A percentile compares a stretch with the other conserved stretches of the same genome.
These are phyloP conservation scores for Drosophila lowei DNA, from an alignment of 1,140 invertebrate species.

Conservation along the genomic window DNA sequence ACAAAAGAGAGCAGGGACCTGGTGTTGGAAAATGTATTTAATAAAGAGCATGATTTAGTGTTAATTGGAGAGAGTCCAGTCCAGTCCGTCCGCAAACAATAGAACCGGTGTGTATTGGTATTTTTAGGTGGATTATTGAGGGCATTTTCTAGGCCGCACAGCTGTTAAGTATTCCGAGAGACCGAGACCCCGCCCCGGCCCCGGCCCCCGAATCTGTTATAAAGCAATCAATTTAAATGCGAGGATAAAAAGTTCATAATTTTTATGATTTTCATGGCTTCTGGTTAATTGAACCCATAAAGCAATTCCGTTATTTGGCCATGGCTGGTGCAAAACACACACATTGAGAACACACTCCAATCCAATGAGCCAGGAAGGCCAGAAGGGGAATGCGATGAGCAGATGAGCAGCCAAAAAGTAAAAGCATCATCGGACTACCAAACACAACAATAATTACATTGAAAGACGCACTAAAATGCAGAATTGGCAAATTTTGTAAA, in stretches of 20 bases:
- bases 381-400: constrained; percentile 12
- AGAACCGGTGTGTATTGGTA: neutral
- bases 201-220: constrained; percentile 1
- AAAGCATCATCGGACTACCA: constrained; percentile 9
- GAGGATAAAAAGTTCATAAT: constrained; percentile 57
- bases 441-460: constrained; percentile 18
- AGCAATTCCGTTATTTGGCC: constrained; percentile 29
- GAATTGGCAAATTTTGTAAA: constrained; percentile 60
- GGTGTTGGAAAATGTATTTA: constrained; percentile 47
- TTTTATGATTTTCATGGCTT: constrained; percentile 72
- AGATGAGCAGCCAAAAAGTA: constrained; percentile 30
- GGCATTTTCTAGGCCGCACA: constrained; percentile 1
- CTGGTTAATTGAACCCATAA: constrained; percentile 76
- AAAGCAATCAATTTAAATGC: constrained; percentile 72
- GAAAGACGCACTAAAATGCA: constrained; percentile 47
- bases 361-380: constrained; percentile 52
- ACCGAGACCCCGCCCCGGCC: too few species aligned
- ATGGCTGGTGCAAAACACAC: constrained; percentile 51
- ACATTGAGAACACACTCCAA: constrained; percentile 51
- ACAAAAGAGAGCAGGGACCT: constrained; percentile 14
- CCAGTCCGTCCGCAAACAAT: constrained; percentile 8
- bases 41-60: constrained; percentile 71
- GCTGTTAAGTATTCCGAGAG: constrained; percentile 11
- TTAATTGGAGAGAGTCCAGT: constrained; percentile 54
- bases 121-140: neutral